Conservation (phyloP, 2,797 vertebrate genomes). For the Glyptemys insculpta region DNA sequence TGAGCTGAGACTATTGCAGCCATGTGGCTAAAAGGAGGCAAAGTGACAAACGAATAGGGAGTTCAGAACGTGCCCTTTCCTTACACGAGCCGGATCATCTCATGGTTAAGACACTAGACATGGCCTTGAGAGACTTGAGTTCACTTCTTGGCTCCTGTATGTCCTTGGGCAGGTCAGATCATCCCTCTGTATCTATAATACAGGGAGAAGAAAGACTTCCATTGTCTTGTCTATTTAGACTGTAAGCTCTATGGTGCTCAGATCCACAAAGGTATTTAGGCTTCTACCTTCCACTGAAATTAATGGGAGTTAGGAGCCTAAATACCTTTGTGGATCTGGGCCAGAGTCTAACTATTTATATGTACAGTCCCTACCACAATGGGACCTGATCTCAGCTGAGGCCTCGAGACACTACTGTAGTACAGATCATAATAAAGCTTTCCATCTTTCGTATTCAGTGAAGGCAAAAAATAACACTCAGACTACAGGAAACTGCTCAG, state of each 20-base stretch:
- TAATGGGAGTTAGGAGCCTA: neutral
- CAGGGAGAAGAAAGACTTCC: conserved; percentile 15
- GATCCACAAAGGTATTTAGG: neutral
- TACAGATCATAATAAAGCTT: conserved; percentile 69
- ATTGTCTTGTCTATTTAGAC: conserved; percentile 36
- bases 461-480: conserved; percentile 46
- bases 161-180: conserved; percentile 10
- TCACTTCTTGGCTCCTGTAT: neutral
- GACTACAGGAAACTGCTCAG: conserved; percentile 62
- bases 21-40: neutral
- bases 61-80: neutral
- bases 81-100: neutral
- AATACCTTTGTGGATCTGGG: neutral
- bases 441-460: conserved; percentile 46
- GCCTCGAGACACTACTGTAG: conserved; percentile 57
- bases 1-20: neutral
- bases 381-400: conserved; percentile 50
- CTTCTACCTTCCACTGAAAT: neutral
- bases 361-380: neutral
- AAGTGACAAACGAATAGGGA: rapidly evolving
- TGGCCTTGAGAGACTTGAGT: neutral
- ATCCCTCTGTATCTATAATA: neutral
- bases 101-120: neutral
- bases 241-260: neutral
- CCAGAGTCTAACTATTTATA: conserved; percentile 41